Conservation (phyloP, 2,113 vertebrate genomes). For the Heloderma charlesbogerti region DNA sequence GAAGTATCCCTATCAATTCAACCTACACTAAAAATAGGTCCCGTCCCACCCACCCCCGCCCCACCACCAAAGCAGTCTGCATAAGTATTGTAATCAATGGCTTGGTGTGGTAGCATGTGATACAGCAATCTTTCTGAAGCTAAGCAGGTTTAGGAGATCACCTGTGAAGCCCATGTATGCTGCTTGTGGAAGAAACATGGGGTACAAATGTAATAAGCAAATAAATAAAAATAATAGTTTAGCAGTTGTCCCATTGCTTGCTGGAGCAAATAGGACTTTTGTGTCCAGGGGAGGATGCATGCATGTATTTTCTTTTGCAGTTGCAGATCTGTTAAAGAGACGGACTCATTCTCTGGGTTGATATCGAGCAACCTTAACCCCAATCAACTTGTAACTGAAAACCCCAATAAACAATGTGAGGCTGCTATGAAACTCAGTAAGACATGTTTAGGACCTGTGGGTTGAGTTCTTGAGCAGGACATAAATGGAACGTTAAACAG, state of each 20-base stretch:
- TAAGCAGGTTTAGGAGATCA: background rate
- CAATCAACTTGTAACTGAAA: background rate
- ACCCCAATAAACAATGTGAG: background rate
- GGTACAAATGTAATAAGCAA: background rate
- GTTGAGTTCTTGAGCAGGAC: background rate
- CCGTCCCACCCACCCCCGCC: background rate
- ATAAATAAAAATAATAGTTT: background rate
- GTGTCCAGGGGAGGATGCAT: background rate
- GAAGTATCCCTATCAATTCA: conserved; percentile 19
- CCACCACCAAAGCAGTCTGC: background rate
- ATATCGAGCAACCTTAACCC: background rate
- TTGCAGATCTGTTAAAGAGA: background rate
- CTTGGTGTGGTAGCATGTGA: background rate
- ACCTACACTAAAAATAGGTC: background rate
- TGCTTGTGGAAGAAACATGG: background rate
- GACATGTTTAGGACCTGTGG: background rate
- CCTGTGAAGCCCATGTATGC: background rate
- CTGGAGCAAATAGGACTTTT: background rate
- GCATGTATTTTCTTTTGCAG: background rate
- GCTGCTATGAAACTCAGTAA: background rate
- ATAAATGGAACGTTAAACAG: conserved; percentile 55
- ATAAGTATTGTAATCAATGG: background rate
- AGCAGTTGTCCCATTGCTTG: background rate
- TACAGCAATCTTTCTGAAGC: background rate
- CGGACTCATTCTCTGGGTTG: background rate